Percentiles rank a stretch among this genome's conserved stretches.
These are phyloP conservation scores for Intellagama lesueurii DNA, from an alignment of 2,797 vertebrate species.

Conservation along the genomic window DNA sequence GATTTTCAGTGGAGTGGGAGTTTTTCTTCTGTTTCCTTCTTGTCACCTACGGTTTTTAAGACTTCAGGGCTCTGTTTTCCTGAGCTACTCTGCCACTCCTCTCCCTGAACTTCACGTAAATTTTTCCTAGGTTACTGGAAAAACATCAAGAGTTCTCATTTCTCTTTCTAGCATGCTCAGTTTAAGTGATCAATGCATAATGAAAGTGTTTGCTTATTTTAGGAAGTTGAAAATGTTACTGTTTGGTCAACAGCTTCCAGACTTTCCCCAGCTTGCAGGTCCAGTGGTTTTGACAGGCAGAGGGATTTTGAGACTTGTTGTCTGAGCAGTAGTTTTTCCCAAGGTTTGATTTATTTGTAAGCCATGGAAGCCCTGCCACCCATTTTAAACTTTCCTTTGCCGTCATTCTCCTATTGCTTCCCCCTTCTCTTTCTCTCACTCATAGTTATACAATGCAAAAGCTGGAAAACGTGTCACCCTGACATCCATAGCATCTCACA, in stretches of 20 bases:
- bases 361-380: neutral
- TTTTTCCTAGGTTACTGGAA: neutral
- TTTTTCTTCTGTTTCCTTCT: neutral
- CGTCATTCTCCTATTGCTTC: neutral
- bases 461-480: neutral
- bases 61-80: neutral
- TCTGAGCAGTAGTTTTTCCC: too few relatives aligned
- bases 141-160: neutral
- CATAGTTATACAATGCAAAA: neutral
- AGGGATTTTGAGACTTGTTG: too few relatives aligned
- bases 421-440: too few relatives aligned
- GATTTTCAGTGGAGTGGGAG: neutral
- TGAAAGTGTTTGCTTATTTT: too few relatives aligned
- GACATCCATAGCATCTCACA: too few relatives aligned
- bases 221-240: too few relatives aligned
- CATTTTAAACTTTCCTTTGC: neutral
- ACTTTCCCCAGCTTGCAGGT: too few relatives aligned
- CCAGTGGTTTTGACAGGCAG: too few relatives aligned
- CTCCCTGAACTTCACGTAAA: too few relatives aligned
- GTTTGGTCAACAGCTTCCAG: too few relatives aligned
- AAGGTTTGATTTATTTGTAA: neutral
- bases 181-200: neutral
- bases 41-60: neutral
- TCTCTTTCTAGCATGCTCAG: neutral
- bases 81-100: neutral